Evolutionary conservation across 2,113 vertebrate genomes (phyloP).

Genomic region (Thamnophis sirtalis): DNA sequence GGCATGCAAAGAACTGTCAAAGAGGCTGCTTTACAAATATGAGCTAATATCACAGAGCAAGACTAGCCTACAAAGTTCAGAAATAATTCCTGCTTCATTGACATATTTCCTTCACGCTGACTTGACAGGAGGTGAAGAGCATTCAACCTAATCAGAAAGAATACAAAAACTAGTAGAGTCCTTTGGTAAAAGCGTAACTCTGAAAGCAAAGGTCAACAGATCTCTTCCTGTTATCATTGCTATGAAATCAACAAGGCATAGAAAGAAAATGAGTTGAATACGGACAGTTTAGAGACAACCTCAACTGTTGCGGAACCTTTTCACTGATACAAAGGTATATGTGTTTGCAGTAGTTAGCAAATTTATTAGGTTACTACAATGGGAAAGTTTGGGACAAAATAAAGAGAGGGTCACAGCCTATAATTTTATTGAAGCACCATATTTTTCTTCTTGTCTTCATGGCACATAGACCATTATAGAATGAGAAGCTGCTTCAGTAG

Average conservation of each 20-base stretch:
- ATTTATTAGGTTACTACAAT: neutral
- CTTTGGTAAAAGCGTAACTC: conserved; percentile 10
- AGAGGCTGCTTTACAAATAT: conserved; percentile 27
- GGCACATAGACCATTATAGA: neutral
- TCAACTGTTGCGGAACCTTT: neutral
- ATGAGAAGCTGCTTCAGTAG: neutral
- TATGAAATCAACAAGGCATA: neutral
- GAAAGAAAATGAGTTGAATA: neutral
- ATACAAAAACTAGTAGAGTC: neutral
- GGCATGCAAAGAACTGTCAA: neutral
- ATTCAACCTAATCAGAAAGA: conserved; percentile 25
- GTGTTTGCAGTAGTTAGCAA: neutral
- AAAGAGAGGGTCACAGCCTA: neutral
- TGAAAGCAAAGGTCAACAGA: conserved; percentile 27
- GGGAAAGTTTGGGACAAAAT: neutral
- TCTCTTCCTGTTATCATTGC: conserved; percentile 5
- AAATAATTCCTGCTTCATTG: conserved; percentile 2
- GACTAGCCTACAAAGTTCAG: conserved; percentile 19
- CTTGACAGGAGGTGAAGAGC: conserved; percentile 24
- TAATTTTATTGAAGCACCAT: neutral
- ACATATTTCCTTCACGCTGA: neutral
- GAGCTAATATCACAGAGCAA: conserved; percentile 11
- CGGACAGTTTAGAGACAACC: neutral
- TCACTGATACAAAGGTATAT: neutral
- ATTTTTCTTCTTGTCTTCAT: neutral